Conservation (phyloP, 2,113 vertebrate genomes). For the Fregetta grallaria region DNA sequence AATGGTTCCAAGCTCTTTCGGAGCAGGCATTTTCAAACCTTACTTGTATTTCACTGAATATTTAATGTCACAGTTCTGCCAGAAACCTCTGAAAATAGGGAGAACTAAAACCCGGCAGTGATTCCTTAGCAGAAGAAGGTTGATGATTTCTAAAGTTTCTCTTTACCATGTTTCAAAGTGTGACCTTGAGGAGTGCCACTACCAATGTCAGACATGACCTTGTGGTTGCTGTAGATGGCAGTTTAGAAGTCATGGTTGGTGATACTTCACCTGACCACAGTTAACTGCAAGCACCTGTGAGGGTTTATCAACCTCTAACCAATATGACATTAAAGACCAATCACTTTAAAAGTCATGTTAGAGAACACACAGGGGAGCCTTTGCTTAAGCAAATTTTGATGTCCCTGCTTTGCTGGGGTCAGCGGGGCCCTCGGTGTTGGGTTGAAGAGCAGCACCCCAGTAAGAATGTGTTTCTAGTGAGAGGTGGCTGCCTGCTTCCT, state of each 20-base stretch:
- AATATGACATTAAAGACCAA: background rate
- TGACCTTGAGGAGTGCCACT: background rate
- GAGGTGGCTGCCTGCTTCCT: background rate
- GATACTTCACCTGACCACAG: background rate
- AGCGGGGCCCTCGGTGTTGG: background rate
- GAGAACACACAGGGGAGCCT: background rate
- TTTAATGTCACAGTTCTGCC: conserved; percentile 57
- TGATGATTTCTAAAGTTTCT: background rate
- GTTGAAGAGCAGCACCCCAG: background rate
- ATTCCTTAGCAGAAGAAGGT: background rate
- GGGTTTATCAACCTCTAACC: background rate
- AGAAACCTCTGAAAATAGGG: conserved; percentile 29
- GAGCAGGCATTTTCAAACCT: conserved; percentile 33
- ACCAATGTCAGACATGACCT: background rate
- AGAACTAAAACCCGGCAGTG: background rate
- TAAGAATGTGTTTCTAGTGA: background rate
- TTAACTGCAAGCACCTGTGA: background rate
- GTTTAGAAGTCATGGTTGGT: background rate
- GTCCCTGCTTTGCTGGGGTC: background rate
- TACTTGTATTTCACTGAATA: conserved; percentile 59
- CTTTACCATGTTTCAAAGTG: background rate
- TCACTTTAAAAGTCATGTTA: background rate
- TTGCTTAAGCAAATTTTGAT: background rate
- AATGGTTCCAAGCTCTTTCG: conserved; percentile 3
- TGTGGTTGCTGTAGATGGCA: background rate